These are phyloP conservation scores for Netelia melanura DNA, from an alignment of 2,888 invertebrate genomes.

Conservation along the genomic window DNA sequence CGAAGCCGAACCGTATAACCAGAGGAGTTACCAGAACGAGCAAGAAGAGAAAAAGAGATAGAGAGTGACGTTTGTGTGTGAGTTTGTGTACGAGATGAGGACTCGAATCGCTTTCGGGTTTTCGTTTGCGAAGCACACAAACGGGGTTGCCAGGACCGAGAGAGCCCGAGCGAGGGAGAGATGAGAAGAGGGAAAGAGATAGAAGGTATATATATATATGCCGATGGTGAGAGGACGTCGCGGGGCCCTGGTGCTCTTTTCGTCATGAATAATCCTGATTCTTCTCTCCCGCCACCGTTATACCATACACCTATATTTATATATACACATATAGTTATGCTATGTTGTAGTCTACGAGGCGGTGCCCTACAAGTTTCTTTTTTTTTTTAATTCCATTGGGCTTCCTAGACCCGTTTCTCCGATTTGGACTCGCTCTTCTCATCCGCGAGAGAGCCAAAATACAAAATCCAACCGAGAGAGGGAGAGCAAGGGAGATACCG, in stretches of 20 bases:
- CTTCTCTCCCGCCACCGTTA: conserved; percentile 57
- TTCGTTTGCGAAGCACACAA: conserved; percentile 72
- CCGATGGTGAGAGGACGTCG: conserved; percentile 54
- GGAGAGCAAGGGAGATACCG: neutral
- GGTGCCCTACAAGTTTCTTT: conserved; percentile 47
- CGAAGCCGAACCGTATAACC: conserved; percentile 41
- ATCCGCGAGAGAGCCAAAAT: conserved; percentile 4
- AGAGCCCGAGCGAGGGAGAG: conserved; percentile 27
- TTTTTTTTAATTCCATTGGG: conserved; percentile 64
- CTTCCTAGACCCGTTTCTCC: conserved; percentile 56
- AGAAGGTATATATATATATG: neutral
- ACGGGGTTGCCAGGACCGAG: conserved; percentile 66
- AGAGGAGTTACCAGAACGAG: conserved; percentile 24
- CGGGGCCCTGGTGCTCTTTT: conserved; percentile 48
- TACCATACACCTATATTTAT: conserved; percentile 9
- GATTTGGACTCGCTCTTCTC: conserved; percentile 59
- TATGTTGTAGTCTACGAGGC: conserved; percentile 33
- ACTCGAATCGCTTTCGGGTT: conserved; percentile 73
- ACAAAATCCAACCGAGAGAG: conserved; percentile 7
- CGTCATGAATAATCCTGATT: conserved; percentile 81
- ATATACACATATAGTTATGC: neutral
- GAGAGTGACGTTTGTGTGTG: conserved; percentile 23
- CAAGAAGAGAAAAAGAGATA: conserved; percentile 15
- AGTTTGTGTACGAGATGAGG: conserved; percentile 60
- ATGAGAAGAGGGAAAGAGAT: conserved; percentile 26